These are phyloP conservation scores for Acromyrmex echinatior DNA, from an alignment of 1,140 invertebrate genomes.

Conservation along the genomic window DNA sequence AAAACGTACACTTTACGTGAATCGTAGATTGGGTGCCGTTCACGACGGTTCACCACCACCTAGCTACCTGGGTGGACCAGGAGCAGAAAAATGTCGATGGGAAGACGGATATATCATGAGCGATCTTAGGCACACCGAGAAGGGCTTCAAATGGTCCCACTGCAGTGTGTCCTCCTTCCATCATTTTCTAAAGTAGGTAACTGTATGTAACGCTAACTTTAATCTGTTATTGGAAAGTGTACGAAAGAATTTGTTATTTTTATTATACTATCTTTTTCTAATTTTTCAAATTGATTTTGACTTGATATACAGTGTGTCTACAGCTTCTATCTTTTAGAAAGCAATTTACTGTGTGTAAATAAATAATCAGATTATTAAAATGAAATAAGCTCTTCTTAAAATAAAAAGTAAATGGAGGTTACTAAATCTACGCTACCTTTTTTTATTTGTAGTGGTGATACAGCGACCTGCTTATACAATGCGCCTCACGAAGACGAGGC, in stretches of 20 bases:
- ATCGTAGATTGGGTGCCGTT: conserved; percentile 94
- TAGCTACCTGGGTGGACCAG: conserved; percentile 96
- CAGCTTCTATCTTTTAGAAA: neutral
- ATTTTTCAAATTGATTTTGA: neutral
- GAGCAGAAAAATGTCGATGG: conserved; percentile 98
- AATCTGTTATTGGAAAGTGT: neutral
- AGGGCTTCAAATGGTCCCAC: conserved; percentile 97
- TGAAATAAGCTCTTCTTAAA: neutral
- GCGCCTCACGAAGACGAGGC: conserved; percentile 97
- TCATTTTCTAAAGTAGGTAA: conserved; percentile 96
- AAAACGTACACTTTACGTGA: conserved; percentile 32
- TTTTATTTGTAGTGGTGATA: conserved; percentile 92
- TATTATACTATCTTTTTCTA: neutral
- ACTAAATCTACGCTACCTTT: neutral
- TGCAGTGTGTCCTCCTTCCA: conserved; percentile 98
- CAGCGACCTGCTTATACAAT: conserved; percentile 97
- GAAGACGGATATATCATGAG: conserved; percentile 99
- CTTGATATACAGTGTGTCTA: neutral
- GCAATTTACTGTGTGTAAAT: too few species aligned
- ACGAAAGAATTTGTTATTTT: neutral
- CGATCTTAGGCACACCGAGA: conserved; percentile 96
- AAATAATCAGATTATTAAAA: too few species aligned
- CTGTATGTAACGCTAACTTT: neutral
- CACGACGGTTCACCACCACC: conserved; percentile 98
- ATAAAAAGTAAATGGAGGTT: neutral